These are phyloP conservation scores for Neodiprion fabricii DNA, from an alignment of 1,140 invertebrate species.

Conservation along the genomic window DNA sequence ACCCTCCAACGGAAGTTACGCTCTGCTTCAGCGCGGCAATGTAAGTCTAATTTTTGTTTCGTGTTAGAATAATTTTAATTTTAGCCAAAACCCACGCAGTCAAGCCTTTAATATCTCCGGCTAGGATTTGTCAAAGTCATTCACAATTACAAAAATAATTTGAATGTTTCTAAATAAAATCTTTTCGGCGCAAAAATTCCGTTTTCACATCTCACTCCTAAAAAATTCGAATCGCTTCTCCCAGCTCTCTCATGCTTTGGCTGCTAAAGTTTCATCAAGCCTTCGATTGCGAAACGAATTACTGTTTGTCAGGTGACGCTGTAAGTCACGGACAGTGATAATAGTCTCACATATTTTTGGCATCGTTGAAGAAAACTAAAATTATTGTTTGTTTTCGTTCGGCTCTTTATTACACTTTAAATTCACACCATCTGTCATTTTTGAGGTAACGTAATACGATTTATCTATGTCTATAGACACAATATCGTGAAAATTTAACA, in stretches of 20 bases:
- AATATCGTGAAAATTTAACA: no score
- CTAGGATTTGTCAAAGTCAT: constrained; percentile 11
- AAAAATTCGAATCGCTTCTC: no score
- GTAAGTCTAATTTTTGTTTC: constrained; percentile 38
- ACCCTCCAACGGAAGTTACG: constrained; percentile 54
- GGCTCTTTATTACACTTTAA: no score
- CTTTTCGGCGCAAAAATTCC: not conserved
- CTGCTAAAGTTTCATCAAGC: constrained; percentile 14
- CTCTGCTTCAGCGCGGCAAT: constrained; percentile 52
- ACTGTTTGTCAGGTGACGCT: not conserved
- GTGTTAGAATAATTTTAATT: not conserved
- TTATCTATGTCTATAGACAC: no score
- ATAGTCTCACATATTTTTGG: no score
- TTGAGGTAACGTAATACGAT: no score
- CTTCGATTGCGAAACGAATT: constrained; percentile 11
- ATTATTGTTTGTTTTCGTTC: no score
- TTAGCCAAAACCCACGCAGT: constrained; percentile 3
- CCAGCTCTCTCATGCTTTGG: no score
- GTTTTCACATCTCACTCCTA: not conserved
- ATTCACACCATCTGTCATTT: no score
- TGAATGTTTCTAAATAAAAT: not conserved
- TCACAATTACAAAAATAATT: constrained; percentile 12
- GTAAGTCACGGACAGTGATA: no score
- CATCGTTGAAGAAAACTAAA: no score
- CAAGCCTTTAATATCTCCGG: constrained; percentile 6